Evolutionary conservation across 2,797 vertebrate genomes (phyloP), one percentile per base, ranked within the genome.

Genomic region (Loris lydekkerianus): DNA sequence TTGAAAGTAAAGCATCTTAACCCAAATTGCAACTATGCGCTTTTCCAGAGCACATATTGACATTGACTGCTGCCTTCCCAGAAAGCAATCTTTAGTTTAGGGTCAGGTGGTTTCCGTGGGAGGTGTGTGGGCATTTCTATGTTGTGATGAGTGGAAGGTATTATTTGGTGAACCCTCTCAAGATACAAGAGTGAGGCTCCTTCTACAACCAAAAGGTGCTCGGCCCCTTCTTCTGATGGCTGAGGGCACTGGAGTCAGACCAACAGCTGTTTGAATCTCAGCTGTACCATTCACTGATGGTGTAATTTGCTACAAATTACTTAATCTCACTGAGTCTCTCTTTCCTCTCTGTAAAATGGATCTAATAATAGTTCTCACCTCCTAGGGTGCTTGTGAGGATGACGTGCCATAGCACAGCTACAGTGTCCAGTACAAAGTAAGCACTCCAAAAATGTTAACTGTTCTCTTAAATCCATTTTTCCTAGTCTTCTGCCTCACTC

Each of bases 31-130:
- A 49, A 49, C 49, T 49, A 49, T 49, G 49, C 14, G 49, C 69
- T 88, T 88, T 88, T 92, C 46, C 81, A 96, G 67, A 67, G 34
- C 34, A 93, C 46, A 49, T 69, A 89, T 87, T 94, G 84, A 77
- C 78, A 84, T 72, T 75, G 86, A 77, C n/a, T 27, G 18, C 49
- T 77, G 34, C 63, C 20, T 21, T 88, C 61, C 61, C 27, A 46
- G 40, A 86, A 92, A 31, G 17, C 75, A 94, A 7, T 83, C 21
- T 95, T 93, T 90, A 93, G 77, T 46, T 31, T 65, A 61, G 40
- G 56, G 85, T 65, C 29, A 53, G 37, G 76, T 10, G 25, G 43
- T 69, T 69, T 46, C 37, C 25, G 14, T 29, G 75, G 73, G 46
- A 94, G 70, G 18, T 20, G 15, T 75, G 43, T 70, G 83, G 60